Conservation (phyloP, 2,113 vertebrate species). For the Saimiri boliviensis region DNA sequence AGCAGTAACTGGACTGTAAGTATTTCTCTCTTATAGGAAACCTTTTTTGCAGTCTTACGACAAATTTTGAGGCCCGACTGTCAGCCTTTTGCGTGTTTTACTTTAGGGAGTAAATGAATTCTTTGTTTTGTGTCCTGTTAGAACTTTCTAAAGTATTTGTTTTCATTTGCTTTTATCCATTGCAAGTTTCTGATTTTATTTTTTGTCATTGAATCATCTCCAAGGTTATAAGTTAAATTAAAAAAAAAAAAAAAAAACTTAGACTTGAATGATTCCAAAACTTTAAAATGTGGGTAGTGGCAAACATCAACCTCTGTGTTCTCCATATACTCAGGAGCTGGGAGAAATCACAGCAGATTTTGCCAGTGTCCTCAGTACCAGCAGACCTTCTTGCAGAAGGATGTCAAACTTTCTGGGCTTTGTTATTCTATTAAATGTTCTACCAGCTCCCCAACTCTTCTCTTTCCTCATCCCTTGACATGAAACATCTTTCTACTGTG, state of each 20-base stretch:
- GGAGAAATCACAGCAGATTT: not conserved
- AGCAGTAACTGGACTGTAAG: conserved; percentile 45
- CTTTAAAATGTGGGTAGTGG: not conserved
- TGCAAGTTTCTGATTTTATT: conserved; percentile 22
- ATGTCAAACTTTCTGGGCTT: not conserved
- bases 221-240: not conserved
- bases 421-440: not conserved
- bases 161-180: conserved; percentile 28
- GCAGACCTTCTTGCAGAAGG: not conserved
- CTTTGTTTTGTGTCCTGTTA: conserved; percentile 53
- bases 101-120: conserved; percentile 59
- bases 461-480: not conserved
- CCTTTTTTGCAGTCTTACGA: conserved; percentile 48
- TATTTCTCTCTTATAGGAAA: conserved; percentile 60
- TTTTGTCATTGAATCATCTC: conserved; percentile 4
- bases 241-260: not conserved
- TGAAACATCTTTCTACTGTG: too few relatives aligned
- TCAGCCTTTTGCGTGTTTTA: conserved; percentile 21
- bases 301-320: not conserved
- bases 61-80: conserved; percentile 41
- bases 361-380: not conserved
- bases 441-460: fast-evolving
- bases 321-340: not conserved
- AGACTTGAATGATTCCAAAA: not conserved
- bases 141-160: not conserved